Evolutionary conservation across 2,797 vertebrate species (phyloP), one percentile per base, ranked within the genome.

Genomic region (Todus mexicanus): DNA sequence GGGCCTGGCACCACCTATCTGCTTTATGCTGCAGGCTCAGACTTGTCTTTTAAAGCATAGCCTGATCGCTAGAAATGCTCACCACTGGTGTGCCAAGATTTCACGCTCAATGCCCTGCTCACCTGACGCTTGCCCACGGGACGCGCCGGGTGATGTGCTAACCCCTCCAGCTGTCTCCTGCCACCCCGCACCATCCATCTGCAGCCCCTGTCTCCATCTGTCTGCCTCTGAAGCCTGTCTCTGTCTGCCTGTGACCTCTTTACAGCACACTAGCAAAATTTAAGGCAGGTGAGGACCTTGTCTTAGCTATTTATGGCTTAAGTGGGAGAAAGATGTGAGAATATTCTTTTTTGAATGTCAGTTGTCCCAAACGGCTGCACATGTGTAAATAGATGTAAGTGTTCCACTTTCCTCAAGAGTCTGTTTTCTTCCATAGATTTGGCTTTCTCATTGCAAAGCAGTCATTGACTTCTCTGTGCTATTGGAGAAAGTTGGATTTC

Each of bases 261-360:
- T 86, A 76, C 78, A 88, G 42, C 2, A 1, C 29, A 8, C 86
- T 71, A 81, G 65, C 59, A 90, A 90, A 94, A 96, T 96, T 93
- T 93, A 95, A 96, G 92, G 35, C 89, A 93, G 96, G 91, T 95
- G 96, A 96, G 70, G 94, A 95, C 94, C 87, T 87, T 92, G 89
- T 96, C 93, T 91, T 72, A 47, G 91, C 72, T 95, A 94, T 96
- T 96, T 97, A 94, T 70, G 88, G 76, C 86, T 92, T 70, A 88
- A 76, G 85, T 64, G 86, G 76, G 77, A 90, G 84, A 84, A 92
- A 94, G 92, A 92, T 65, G 64, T 84, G 90, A 92, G 77, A 92
- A 83, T 88, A 92, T 93, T 95, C 69, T 75, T 93, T 84, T 88
- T 47, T 79, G 53, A 95, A 91, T 6, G 29, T 88, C 73, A 65